Conservation (phyloP, 1,140 invertebrate species). For the Drosophila gunungcola region DNA sequence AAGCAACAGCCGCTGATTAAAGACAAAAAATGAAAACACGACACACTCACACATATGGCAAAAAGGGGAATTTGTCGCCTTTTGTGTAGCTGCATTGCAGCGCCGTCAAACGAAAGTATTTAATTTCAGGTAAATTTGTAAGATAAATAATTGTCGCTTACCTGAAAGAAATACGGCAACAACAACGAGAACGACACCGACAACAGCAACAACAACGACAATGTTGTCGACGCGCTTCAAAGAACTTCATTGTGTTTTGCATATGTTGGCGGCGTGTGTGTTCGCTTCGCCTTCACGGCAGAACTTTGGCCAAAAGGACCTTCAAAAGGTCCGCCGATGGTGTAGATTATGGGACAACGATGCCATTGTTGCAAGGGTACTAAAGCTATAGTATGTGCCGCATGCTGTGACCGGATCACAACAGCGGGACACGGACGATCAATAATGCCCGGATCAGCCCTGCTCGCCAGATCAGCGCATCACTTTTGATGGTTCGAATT, state of each 20-base stretch:
- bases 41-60: constrained; percentile 37
- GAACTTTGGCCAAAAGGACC: constrained; percentile 80
- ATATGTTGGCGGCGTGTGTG: constrained; percentile 66
- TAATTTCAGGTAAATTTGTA: constrained; percentile 83
- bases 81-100: constrained; percentile 48
- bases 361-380: constrained; percentile 59
- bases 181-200: constrained; percentile 18
- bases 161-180: constrained; percentile 47
- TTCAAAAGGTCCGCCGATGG: constrained; percentile 73
- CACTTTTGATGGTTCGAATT: constrained; percentile 42
- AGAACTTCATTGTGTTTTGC: constrained; percentile 82
- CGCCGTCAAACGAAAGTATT: constrained; percentile 69
- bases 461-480: constrained; percentile 18
- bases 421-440: constrained; percentile 75
- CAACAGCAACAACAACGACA: no score
- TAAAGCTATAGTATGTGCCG: constrained; percentile 2
- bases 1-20: constrained; percentile 79
- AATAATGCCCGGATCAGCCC: constrained; percentile 60
- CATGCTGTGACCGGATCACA: constrained; percentile 75
- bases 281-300: constrained; percentile 30
- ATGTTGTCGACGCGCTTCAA: constrained; percentile 62
- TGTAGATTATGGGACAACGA: constrained; percentile 67
- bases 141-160: constrained; percentile 82
- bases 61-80: constrained; percentile 81
- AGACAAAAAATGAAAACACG: constrained; percentile 51